Evolutionary conservation across 2,797 vertebrate genomes (phyloP).

Genomic region (Merluccius polli): DNA sequence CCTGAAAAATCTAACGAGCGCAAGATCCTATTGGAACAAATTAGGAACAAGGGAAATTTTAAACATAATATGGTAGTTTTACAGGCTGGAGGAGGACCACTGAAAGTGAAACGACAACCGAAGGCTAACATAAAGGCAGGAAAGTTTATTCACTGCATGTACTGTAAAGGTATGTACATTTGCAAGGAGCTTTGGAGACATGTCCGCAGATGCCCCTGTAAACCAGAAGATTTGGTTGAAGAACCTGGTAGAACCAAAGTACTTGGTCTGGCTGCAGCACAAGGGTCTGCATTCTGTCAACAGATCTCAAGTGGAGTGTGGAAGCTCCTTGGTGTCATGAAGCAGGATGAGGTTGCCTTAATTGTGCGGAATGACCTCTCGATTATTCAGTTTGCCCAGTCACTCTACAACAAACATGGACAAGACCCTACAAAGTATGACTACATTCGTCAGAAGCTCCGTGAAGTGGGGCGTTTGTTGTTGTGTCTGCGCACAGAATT

Average conservation of each 20-base stretch:
- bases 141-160: conserved; percentile 40
- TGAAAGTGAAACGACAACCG: conserved; percentile 4
- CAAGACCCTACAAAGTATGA: conserved; percentile 36
- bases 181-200: conserved; percentile 23
- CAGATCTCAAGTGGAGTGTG: conserved; percentile 29
- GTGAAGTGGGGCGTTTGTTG: conserved; percentile 31
- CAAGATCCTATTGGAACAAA: neutral
- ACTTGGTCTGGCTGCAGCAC: conserved; percentile 9
- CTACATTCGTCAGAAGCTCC: conserved; percentile 34
- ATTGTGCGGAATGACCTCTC: conserved; percentile 32
- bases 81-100: neutral
- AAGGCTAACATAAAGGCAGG: conserved; percentile 12
- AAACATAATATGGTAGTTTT: conserved; percentile 17
- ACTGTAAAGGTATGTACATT: conserved; percentile 40
- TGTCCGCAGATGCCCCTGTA: conserved; percentile 9
- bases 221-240: neutral
- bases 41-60: conserved; percentile 32
- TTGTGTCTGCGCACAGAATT: conserved; percentile 23
- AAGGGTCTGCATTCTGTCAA: neutral
- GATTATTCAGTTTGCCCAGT: conserved; percentile 38
- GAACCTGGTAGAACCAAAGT: conserved; percentile 23
- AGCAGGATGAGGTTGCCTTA: conserved; percentile 42
- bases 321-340: conserved; percentile 43
- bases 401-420: conserved; percentile 38
- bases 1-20: no score